A percentile compares a stretch with the other conserved stretches of the same genome.
phyloP scores from a whole-genome alignment of 2,113 vertebrate species.

The Eptesicus fuscus region DNA sequence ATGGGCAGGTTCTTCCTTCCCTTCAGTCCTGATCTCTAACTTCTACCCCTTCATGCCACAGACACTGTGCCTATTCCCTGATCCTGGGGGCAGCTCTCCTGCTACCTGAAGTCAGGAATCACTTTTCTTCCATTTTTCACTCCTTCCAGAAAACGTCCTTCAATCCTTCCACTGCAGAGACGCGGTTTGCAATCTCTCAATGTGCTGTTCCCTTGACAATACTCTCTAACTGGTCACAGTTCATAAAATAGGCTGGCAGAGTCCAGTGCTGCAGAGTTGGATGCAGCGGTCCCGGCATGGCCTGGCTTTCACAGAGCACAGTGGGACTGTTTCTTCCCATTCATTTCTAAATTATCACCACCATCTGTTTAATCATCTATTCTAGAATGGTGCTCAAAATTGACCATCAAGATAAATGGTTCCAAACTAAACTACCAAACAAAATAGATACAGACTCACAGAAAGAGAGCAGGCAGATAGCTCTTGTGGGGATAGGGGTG shows the following conservation, averaged over 20 bases:
- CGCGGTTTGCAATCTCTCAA: background rate
- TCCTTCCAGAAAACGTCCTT: background rate
- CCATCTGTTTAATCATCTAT: background rate
- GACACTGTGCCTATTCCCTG: background rate
- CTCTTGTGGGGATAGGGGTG: too few species aligned
- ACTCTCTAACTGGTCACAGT: background rate
- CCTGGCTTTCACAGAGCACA: background rate
- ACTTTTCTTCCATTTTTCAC: background rate
- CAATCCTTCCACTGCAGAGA: background rate
- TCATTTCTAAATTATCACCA: conserved; percentile 4
- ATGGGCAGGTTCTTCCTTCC: background rate
- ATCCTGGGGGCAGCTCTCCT: background rate
- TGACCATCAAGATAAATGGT: background rate
- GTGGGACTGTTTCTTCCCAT: background rate
- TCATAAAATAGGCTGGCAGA: background rate
- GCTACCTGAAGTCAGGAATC: background rate
- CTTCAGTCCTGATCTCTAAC: background rate
- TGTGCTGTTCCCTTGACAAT: background rate
- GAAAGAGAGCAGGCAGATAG: too few species aligned
- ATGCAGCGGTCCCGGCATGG: background rate
- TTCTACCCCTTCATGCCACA: background rate
- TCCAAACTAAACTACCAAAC: too few species aligned
- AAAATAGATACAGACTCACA: too few species aligned
- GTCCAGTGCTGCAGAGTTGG: background rate
- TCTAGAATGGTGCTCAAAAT: background rate